phyloP scores from a whole-genome alignment of 2,797 vertebrate species.

The Bryconaethiops microstoma region DNA sequence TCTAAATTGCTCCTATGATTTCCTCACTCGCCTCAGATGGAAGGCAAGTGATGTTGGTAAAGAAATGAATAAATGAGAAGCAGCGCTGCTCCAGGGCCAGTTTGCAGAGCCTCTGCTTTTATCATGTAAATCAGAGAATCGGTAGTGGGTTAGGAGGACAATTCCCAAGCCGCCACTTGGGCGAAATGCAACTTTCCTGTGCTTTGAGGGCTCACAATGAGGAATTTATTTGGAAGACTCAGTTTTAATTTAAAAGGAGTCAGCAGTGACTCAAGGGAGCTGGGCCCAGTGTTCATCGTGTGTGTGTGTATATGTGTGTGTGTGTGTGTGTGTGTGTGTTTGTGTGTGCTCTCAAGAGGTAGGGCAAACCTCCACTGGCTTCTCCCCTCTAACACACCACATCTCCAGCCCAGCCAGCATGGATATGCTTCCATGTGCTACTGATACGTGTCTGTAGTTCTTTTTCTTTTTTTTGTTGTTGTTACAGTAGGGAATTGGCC shows the following conservation, averaged over 20 bases:
- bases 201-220: constrained; percentile 80
- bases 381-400: constrained; percentile 44
- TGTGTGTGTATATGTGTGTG: constrained; percentile 35
- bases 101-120: constrained; percentile 81
- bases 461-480: constrained; percentile 25
- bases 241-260: constrained; percentile 90
- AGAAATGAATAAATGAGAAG: constrained; percentile 74
- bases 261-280: constrained; percentile 83
- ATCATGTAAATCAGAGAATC: constrained; percentile 92
- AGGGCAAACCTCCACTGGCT: constrained; percentile 49
- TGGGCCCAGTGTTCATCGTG: constrained; percentile 50
- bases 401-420: constrained; percentile 34
- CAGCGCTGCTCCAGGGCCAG: constrained; percentile 55
- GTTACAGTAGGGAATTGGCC: constrained; percentile 54
- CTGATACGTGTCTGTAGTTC: constrained; percentile 69
- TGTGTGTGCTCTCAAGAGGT: constrained; percentile 39
- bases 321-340: constrained; percentile 47
- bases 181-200: constrained; percentile 85
- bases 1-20: constrained; percentile 75
- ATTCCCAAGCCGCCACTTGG: constrained; percentile 87
- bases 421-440: constrained; percentile 38
- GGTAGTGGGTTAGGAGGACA: constrained; percentile 73
- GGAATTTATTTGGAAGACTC: constrained; percentile 87
- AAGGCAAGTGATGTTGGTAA: constrained; percentile 71
- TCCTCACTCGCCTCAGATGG: constrained; percentile 67